Base-by-base conservation (phyloP, 1,140 invertebrate genomes). In the Magallana ariakensis region DNA sequence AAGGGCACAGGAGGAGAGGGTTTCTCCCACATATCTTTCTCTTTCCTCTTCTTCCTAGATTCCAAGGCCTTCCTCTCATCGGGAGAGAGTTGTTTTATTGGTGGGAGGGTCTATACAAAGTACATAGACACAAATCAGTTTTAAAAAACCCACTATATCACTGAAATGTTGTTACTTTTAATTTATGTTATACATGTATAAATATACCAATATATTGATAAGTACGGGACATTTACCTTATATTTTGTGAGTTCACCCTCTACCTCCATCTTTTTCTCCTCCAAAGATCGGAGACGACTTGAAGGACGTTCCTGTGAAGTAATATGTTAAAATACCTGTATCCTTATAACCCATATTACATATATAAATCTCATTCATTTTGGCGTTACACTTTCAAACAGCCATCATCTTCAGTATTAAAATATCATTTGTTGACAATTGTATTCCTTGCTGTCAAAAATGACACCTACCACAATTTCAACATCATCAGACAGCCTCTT, bases 1-100 rank as follows among this genome's bases (percentile, higher is more conserved):
- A 94, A 94, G 26, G 94, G 93, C 56, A 87, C 89, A 0, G 93
- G 93, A 80, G 93, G 90, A 16, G 84, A 82, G 53, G 94, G 94
- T 85, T 94, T 93, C 62, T 89, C 90, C 94, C 94, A 94, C 26
- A 94, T 84, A 22, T 86, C 85, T 62, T 91, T 83, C 13, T 92
- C 87, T 26, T 92, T 91, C 82, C 89, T 91, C 80, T 88, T 84
- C 46, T 86, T 83, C 56, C 84, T 80, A 16, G 90, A 89, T 33
- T 85, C 81, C 54, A 88, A 16, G 0, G 85, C 80, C 70, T 91
- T 90, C 80, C 92, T 87, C 53, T 92, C 91, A 87, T 94, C 94
- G 1, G 90, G 87, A 15, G 94, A 92, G 10, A 90, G 82, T 82
- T 92, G 86, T 66, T 92, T 93, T 54, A 94, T 94, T 70, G 94